These are phyloP conservation scores for Oryzaephilus surinamensis DNA, from an alignment of 1,140 invertebrate genomes.

Conservation along the genomic window DNA sequence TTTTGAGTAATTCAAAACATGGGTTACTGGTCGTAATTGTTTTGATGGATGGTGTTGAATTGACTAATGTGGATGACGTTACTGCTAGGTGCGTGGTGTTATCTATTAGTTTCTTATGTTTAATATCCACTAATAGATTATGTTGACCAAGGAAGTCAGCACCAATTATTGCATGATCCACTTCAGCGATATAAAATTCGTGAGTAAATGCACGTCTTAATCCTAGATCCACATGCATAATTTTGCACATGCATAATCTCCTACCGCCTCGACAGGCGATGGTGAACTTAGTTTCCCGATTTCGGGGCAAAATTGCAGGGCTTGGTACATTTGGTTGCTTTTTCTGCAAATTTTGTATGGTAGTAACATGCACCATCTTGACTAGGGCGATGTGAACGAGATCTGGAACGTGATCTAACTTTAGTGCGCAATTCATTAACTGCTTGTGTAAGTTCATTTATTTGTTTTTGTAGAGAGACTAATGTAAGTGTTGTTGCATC, in stretches of 20 bases:
- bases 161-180: constrained; percentile 33
- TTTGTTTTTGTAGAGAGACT: background rate
- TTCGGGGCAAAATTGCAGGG: background rate
- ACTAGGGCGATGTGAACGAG: background rate
- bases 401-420: background rate
- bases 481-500: too few relatives aligned
- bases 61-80: constrained; percentile 5
- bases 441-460: background rate
- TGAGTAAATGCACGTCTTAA: constrained; percentile 31
- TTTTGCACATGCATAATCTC: background rate
- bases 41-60: background rate
- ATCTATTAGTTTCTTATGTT: constrained; percentile 3
- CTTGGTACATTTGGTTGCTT: background rate
- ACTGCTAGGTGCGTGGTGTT: background rate
- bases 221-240: constrained; percentile 27
- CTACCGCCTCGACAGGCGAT: constrained; percentile 1
- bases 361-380: background rate
- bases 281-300: constrained; percentile 2
- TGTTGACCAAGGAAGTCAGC: constrained; percentile 25
- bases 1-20: constrained; percentile 13
- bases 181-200: constrained; percentile 36
- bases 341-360: background rate
- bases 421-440: background rate
- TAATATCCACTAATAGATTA: background rate
- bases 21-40: background rate